A percentile compares a stretch with the other conserved stretches of the same genome.
phyloP scores from a whole-genome alignment of 2,888 invertebrate species.

The Leucophenga maculata region DNA sequence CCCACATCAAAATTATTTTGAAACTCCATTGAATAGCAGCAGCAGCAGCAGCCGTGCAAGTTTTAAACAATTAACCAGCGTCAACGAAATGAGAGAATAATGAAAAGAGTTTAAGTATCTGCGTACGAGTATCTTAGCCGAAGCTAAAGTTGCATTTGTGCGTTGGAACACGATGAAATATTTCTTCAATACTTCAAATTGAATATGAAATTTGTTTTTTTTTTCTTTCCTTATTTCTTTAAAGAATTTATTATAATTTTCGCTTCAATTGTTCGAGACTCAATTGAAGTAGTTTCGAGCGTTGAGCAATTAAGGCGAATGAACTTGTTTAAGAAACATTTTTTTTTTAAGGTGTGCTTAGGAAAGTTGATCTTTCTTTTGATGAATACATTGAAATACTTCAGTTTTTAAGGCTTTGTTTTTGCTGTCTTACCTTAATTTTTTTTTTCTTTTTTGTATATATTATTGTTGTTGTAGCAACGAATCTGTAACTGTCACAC shows the following conservation, averaged over 20 bases:
- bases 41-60: constrained; percentile 4
- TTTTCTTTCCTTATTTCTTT: constrained; percentile 19
- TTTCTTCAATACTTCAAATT: constrained; percentile 7
- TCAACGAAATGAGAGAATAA: constrained; percentile 34
- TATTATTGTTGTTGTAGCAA: neutral
- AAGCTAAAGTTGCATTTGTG: neutral
- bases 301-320: constrained; percentile 47
- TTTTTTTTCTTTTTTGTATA: constrained; percentile 1
- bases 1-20: constrained; percentile 58
- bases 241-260: constrained; percentile 32
- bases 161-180: neutral
- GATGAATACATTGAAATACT: neutral
- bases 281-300: constrained; percentile 27
- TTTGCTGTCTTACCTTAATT: neutral
- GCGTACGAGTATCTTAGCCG: neutral
- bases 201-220: constrained; percentile 9
- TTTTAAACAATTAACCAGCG: constrained; percentile 26
- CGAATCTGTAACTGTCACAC: constrained; percentile 25
- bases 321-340: constrained; percentile 57
- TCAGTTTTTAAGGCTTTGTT: neutral
- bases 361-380: constrained; percentile 45
- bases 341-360: constrained; percentile 52
- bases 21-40: constrained; percentile 32
- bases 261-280: constrained; percentile 29
- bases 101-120: neutral